A percentile compares a stretch with the other conserved stretches of the same genome.
Conservation (phyloP, 2,797 vertebrate species). For the Clamator glandarius region DNA sequence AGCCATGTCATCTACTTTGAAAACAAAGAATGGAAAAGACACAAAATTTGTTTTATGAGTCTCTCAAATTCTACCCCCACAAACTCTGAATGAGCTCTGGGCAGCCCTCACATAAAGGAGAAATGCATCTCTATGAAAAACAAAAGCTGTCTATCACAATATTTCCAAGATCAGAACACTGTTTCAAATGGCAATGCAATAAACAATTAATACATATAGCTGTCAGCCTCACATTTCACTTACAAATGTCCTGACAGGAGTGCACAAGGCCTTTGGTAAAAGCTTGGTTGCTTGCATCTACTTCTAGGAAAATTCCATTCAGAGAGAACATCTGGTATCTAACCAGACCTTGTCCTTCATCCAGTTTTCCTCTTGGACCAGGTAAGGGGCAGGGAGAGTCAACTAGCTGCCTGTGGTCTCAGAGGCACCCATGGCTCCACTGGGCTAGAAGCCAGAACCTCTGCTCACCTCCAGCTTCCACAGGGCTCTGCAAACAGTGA, state of each 20-base stretch:
- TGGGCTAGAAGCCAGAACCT: background rate
- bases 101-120: background rate
- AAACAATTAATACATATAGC: background rate
- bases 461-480: background rate
- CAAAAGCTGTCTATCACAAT: background rate
- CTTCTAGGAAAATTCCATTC: slow-evolving; percentile 29
- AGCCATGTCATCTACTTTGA: background rate
- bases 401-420: slow-evolving; percentile 8
- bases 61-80: background rate
- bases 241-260: background rate
- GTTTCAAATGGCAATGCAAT: background rate
- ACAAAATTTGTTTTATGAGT: background rate
- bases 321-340: slow-evolving; percentile 20
- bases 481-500: background rate
- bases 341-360: slow-evolving; percentile 21
- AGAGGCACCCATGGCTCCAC: background rate
- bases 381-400: background rate
- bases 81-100: background rate
- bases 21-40: background rate
- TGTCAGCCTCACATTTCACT: background rate
- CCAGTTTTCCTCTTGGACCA: slow-evolving; percentile 29
- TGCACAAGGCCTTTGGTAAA: background rate
- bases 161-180: background rate
- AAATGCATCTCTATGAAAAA: background rate
- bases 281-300: background rate